A percentile compares a stretch with the other conserved stretches of the same genome.
Conservation (phyloP, 2,888 invertebrate species). For the Calameuta filiformis region DNA sequence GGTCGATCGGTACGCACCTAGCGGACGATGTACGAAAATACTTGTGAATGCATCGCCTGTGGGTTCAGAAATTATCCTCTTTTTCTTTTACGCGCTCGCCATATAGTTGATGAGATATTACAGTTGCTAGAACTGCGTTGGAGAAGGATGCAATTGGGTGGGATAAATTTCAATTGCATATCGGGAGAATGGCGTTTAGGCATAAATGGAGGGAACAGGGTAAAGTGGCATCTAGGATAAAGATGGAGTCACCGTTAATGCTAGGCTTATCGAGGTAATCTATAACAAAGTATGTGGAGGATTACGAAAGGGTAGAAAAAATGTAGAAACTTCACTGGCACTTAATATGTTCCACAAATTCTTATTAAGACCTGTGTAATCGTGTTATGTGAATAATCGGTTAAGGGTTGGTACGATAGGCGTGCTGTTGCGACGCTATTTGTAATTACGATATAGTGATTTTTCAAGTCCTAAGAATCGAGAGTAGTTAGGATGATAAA, state of each 20-base stretch:
- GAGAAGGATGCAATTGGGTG: neutral
- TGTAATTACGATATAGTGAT: neutral
- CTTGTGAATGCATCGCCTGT: neutral
- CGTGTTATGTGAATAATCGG: neutral
- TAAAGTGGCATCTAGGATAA: neutral
- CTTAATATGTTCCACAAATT: neutral
- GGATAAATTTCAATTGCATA: neutral
- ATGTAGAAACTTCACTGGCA: neutral
- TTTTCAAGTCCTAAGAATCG: neutral
- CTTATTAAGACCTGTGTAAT: neutral
- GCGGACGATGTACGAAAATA: neutral
- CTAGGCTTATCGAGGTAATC: too few species aligned
- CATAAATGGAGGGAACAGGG: neutral
- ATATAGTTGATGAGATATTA: neutral
- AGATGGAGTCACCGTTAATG: too few species aligned
- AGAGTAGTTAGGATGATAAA: neutral
- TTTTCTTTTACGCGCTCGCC: neutral
- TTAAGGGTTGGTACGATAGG: neutral
- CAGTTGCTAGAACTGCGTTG: neutral
- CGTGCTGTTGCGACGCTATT: neutral
- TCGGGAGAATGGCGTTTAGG: neutral
- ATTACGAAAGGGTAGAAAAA: neutral
- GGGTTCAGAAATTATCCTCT: neutral
- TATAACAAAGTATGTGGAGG: neutral
- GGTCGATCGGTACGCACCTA: neutral